Base-by-base conservation (phyloP, 92 coral and sea anemone species). In the Phymanthus crucifer region DNA sequence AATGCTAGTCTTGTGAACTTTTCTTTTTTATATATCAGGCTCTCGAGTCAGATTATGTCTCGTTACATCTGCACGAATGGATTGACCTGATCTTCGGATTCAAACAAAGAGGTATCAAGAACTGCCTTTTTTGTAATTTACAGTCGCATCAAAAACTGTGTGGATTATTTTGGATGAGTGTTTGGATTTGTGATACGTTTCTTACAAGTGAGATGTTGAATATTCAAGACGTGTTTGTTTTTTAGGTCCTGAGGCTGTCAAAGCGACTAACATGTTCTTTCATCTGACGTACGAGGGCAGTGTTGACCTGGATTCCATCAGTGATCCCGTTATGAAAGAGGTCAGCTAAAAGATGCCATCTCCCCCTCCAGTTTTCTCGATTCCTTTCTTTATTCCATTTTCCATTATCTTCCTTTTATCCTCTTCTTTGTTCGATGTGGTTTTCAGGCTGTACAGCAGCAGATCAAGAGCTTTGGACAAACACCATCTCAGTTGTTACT, bases 391-490 rank as follows among this genome's bases (percentile, higher is more conserved):
- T 12, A 10, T 21, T 50, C 19, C 23, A 50, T 24, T 26, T 12
- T 65, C 70, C 32, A n/a, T 26, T 65, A 14, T 11, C 32, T 26
- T 61, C 17, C 68, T 3, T 24, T 10, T 57, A 3, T 2, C 66
- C 33, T 61, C 35, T 24, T 27, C 32, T 61, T 33, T 12, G 26
- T 61, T 61, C 35, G 8, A 9, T 24, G 34, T 61, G 29, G 13
- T 61, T 78, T 79, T 36, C 78, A 95, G 98, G 98, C 98, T 19
- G 97, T 95, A n/a, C 97, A 95, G 70, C 94, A 93, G 40, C 98
- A 95, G 80, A 95, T 95, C 78, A 95, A 93, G 83, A 95, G 98
- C 76, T 95, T 95, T 87, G 98, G 98, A 52, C 97, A 93, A 82
- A 95, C 98, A 27, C 98, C 98, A 11, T 89, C 97, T 1, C 98